Evolutionary conservation across 2,888 invertebrate species (phyloP).

Genomic region (Agonopterix alstromeriana): DNA sequence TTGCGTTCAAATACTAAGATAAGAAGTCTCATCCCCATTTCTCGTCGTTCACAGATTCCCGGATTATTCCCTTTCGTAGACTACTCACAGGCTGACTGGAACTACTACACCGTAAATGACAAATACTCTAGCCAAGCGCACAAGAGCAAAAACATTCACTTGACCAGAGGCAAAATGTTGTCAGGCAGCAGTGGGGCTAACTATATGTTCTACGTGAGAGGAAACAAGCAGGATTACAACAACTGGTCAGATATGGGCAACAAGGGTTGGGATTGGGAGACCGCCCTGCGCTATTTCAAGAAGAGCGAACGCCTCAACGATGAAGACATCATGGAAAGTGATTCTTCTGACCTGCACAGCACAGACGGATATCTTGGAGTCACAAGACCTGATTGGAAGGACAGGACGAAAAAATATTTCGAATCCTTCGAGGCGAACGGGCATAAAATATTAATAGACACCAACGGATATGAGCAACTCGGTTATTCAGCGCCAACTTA

Average conservation of each 20-base stretch:
- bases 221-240: slow-evolving; percentile 76
- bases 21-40: too few relatives aligned
- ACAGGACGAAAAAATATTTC: slow-evolving; percentile 44
- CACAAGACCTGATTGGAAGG: slow-evolving; percentile 34
- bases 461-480: slow-evolving; percentile 32
- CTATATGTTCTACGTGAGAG: slow-evolving; percentile 78
- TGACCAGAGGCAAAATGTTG: slow-evolving; percentile 78
- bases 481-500: slow-evolving; percentile 34
- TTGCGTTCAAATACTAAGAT: too few relatives aligned
- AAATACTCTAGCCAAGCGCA: slow-evolving; percentile 20
- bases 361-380: slow-evolving; percentile 22
- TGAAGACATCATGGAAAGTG: slow-evolving; percentile 11
- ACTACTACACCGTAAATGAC: slow-evolving; percentile 16
- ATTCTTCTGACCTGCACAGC: slow-evolving; percentile 29
- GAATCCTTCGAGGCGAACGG: slow-evolving; percentile 35
- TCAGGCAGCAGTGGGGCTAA: slow-evolving; percentile 80
- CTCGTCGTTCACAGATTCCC: background rate
- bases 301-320: slow-evolving; percentile 19
- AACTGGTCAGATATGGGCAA: slow-evolving; percentile 81
- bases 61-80: background rate
- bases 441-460: slow-evolving; percentile 27
- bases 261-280: slow-evolving; percentile 24
- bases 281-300: slow-evolving; percentile 18
- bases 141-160: slow-evolving; percentile 15
- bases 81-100: background rate